phyloP scores from a whole-genome alignment of 1,140 invertebrate genomes.

The Camponotus floridanus region DNA sequence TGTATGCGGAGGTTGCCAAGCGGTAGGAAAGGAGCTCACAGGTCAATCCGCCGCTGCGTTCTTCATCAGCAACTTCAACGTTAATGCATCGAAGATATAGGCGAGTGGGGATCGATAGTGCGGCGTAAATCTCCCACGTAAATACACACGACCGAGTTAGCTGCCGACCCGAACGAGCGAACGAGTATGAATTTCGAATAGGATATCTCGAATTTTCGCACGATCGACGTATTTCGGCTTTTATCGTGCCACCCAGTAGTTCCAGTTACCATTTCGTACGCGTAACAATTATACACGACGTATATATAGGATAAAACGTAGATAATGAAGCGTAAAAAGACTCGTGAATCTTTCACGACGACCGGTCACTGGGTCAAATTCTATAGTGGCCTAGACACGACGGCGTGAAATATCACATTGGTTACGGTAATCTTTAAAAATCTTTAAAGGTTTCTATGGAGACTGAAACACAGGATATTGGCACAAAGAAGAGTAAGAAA shows the following conservation, averaged over 20 bases:
- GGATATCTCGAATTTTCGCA: constrained; percentile 55
- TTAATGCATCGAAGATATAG: constrained; percentile 68
- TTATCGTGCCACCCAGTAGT: constrained; percentile 43
- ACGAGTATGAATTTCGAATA: constrained; percentile 1
- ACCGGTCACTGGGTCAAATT: constrained; percentile 13
- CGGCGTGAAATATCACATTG: constrained; percentile 46
- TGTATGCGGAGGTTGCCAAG: constrained; percentile 14
- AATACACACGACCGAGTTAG: constrained; percentile 62
- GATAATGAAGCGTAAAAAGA: constrained; percentile 27
- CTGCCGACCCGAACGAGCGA: constrained; percentile 56
- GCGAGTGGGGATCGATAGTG: constrained; percentile 58
- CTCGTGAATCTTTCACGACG: constrained; percentile 8
- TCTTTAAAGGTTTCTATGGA: not conserved
- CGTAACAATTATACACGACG: constrained; percentile 2
- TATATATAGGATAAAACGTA: not conserved
- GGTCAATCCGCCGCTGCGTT: constrained; percentile 69
- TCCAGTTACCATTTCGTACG: constrained; percentile 21
- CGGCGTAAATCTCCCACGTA: constrained; percentile 72
- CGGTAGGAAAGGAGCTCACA: constrained; percentile 55
- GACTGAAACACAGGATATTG: constrained; percentile 2
- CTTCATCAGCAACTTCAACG: constrained; percentile 61
- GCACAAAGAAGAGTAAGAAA: constrained; percentile 8
- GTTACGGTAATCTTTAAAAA: constrained; percentile 42
- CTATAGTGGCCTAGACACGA: constrained; percentile 25
- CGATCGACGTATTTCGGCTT: constrained; percentile 29